These are phyloP conservation scores for Parazoanthus atlanticus DNA, from an alignment of 92 coral and sea anemone species.

Conservation along the genomic window DNA sequence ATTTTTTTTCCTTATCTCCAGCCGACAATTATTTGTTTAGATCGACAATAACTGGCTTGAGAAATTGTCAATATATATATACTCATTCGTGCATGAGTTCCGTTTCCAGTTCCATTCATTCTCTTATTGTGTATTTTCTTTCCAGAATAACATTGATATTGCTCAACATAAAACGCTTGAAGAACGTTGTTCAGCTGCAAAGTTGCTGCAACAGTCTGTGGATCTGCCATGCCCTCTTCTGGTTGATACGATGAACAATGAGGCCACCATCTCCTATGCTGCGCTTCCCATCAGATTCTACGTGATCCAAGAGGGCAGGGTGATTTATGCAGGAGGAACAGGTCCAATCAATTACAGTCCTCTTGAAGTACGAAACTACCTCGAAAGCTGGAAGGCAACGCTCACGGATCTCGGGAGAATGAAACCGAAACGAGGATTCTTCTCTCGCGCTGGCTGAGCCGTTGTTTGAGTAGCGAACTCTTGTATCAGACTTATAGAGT, in stretches of 20 bases:
- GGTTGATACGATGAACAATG: slow-evolving; percentile 41
- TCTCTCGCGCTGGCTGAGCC: slow-evolving; percentile 31
- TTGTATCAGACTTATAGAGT: too few relatives aligned
- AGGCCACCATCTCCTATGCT: slow-evolving; percentile 58
- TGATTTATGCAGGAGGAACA: slow-evolving; percentile 68
- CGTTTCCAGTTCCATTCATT: background rate
- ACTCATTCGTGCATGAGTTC: background rate
- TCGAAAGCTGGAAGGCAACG: slow-evolving; percentile 43
- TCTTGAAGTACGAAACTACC: slow-evolving; percentile 63
- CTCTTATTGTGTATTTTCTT: background rate
- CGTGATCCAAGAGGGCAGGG: slow-evolving; percentile 51
- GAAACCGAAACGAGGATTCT: background rate
- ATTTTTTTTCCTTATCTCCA: background rate
- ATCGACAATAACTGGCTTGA: background rate
- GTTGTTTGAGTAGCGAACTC: background rate
- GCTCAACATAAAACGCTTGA: slow-evolving; percentile 60
- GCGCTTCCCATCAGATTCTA: slow-evolving; percentile 72
- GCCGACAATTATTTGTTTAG: slow-evolving; percentile 29
- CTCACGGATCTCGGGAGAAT: background rate
- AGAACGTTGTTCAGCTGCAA: slow-evolving; percentile 72
- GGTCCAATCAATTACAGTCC: slow-evolving; percentile 73
- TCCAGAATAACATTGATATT: slow-evolving; percentile 68
- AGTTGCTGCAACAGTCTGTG: slow-evolving; percentile 38
- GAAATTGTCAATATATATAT: background rate
- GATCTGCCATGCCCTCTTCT: slow-evolving; percentile 36